A percentile compares a stretch with the other conserved stretches of the same genome.
Evolutionary conservation across 2,888 invertebrate genomes (phyloP).

Genomic region (Lysandra coridon): DNA sequence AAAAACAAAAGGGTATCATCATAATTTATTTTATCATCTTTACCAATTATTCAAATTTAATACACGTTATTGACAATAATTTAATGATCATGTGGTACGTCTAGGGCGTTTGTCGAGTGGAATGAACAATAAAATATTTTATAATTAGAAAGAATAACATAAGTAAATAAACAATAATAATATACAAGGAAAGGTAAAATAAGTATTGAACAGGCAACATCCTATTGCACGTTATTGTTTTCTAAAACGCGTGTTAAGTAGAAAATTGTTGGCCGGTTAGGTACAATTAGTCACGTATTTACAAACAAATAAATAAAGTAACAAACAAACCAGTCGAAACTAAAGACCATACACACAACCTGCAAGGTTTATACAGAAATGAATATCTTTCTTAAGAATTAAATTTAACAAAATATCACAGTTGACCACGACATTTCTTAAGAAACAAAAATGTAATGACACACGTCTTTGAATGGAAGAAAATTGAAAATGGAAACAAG

Average conservation of each 20-base stretch:
- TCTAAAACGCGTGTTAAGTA: slow-evolving; percentile 17
- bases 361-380: slow-evolving; percentile 55
- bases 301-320: slow-evolving; percentile 78
- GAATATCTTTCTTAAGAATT: slow-evolving; percentile 69
- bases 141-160: slow-evolving; percentile 74
- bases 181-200: slow-evolving; percentile 62
- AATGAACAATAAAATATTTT: slow-evolving; percentile 79
- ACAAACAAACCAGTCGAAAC: slow-evolving; percentile 62
- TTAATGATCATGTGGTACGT: slow-evolving; percentile 76
- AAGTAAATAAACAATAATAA: slow-evolving; percentile 65
- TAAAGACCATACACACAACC: slow-evolving; percentile 49
- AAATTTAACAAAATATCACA: slow-evolving; percentile 81
- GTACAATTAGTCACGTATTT: slow-evolving; percentile 55
- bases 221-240: slow-evolving; percentile 68
- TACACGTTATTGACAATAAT: slow-evolving; percentile 79
- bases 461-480: slow-evolving; percentile 44
- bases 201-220: slow-evolving; percentile 61
- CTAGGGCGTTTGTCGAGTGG: slow-evolving; percentile 78
- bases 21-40: slow-evolving; percentile 79
- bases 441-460: slow-evolving; percentile 50
- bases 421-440: slow-evolving; percentile 76
- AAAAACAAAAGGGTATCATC: slow-evolving; percentile 62
- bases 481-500: slow-evolving; percentile 38
- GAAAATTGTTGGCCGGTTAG: slow-evolving; percentile 50
- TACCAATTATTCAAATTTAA: slow-evolving; percentile 77